These are phyloP conservation scores for Amiota mariae DNA, from an alignment of 2,888 invertebrate species.

Conservation along the genomic window DNA sequence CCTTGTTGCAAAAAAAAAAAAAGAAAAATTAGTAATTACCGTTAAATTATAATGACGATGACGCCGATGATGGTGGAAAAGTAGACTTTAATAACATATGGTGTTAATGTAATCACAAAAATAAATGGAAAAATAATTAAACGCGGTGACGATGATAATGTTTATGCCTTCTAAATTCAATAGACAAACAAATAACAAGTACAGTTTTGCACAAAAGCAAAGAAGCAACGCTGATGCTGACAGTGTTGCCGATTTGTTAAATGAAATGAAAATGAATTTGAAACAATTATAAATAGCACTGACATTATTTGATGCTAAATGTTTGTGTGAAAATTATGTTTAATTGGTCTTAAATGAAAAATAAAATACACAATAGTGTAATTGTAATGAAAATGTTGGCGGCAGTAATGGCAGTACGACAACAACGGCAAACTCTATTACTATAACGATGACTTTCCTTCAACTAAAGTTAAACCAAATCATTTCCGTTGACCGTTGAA, in stretches of 20 bases:
- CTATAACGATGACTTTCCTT: too few relatives aligned
- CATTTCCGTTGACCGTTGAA: not conserved
- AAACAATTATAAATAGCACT: not conserved
- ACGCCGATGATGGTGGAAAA: not conserved
- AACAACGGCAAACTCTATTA: not conserved
- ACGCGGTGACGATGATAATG: not conserved
- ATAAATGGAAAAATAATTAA: slow-evolving; percentile 14
- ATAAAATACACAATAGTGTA: not conserved
- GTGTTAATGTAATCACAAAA: slow-evolving; percentile 6
- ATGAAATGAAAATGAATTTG: slow-evolving; percentile 9
- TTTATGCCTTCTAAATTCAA: not conserved
- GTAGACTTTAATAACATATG: not conserved
- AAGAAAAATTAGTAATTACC: slow-evolving; percentile 50
- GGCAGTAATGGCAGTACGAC: not conserved
- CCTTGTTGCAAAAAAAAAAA: slow-evolving; percentile 12
- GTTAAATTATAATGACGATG: slow-evolving; percentile 42
- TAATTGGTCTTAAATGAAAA: slow-evolving; percentile 1
- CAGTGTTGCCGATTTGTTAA: slow-evolving; percentile 11
- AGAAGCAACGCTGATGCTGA: not conserved
- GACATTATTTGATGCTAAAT: slow-evolving; percentile 13
- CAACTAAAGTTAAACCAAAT: too few relatives aligned
- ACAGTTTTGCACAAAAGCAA: slow-evolving; percentile 1
- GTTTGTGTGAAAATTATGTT: not conserved
- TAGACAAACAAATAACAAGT: not conserved
- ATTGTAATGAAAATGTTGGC: not conserved